Percentiles rank a stretch among this genome's conserved stretches.
These are phyloP conservation scores for Ochropleura plecta DNA, from an alignment of 2,888 invertebrate genomes.

Conservation along the genomic window DNA sequence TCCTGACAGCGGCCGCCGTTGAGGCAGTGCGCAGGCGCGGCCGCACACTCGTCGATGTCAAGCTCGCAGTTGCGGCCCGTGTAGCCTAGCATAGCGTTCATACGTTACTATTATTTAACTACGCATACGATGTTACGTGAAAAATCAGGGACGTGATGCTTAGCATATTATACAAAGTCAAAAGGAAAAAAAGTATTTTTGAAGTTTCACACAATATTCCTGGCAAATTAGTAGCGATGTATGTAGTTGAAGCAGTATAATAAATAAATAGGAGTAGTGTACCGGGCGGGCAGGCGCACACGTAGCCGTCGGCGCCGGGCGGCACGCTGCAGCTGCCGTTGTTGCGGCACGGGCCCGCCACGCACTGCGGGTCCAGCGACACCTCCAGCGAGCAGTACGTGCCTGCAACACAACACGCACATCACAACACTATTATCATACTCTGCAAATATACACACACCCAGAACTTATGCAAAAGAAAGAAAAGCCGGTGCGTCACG, in stretches of 20 bases:
- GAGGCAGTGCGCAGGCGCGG: constrained; percentile 92
- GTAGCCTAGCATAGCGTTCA: constrained; percentile 88
- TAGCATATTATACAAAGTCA: neutral
- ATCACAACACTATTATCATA: neutral
- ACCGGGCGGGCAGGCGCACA: constrained; percentile 92
- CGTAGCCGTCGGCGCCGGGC: constrained; percentile 88
- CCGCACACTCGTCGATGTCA: constrained; percentile 94
- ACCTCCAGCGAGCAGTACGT: constrained; percentile 93
- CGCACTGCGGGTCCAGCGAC: constrained; percentile 93
- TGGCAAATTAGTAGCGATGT: neutral
- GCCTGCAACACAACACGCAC: constrained; percentile 78
- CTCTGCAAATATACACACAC: neutral
- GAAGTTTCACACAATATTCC: neutral
- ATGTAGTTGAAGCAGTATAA: neutral
- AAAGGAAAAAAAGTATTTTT: neutral
- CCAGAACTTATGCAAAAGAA: neutral
- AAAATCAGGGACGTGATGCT: neutral
- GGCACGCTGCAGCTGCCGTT: constrained; percentile 94
- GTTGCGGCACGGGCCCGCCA: constrained; percentile 94
- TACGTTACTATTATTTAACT: neutral
- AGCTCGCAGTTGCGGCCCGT: constrained; percentile 93
- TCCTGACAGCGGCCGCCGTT: constrained; percentile 94
- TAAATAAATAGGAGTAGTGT: neutral
- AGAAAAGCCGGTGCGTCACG: neutral
- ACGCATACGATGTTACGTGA: neutral